Percentiles rank a stretch among this genome's conserved stretches.
These are phyloP conservation scores for Coranthus polyacanthus DNA, from an alignment of 2,797 vertebrate genomes.

Conservation along the genomic window DNA sequence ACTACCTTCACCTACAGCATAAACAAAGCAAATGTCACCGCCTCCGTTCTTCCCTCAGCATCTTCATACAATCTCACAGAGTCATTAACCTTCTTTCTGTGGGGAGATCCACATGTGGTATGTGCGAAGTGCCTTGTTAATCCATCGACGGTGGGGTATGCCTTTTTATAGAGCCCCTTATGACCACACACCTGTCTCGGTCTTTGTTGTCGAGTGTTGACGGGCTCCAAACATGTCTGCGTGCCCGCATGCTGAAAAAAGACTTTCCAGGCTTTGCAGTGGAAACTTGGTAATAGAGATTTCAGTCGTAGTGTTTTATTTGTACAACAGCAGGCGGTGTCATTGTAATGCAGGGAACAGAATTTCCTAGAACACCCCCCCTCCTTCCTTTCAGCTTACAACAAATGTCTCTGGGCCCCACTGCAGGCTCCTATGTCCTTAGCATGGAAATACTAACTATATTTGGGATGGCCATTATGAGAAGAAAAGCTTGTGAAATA, in stretches of 20 bases:
- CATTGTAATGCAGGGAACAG: no score
- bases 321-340: no score
- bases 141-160: constrained; percentile 28
- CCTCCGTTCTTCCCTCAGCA: not conserved
- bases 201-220: constrained; percentile 29
- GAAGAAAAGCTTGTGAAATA: no score
- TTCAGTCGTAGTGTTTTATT: not conserved
- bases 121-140: constrained; percentile 23
- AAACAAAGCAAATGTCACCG: no score
- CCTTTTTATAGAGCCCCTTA: constrained; percentile 56
- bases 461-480: no score
- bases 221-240: constrained; percentile 18
- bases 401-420: no score
- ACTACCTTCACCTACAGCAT: no score
- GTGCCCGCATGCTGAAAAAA: not conserved
- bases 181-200: constrained; percentile 55
- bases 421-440: no score
- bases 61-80: not conserved
- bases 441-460: no score
- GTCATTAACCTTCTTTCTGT: not conserved
- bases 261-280: constrained; percentile 19
- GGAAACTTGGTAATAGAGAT: constrained; percentile 23
- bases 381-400: no score
- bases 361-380: no score
- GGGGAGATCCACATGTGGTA: constrained; percentile 2